A percentile compares a stretch with the other conserved stretches of the same genome.
These are phyloP conservation scores for Pseudorasbora parva DNA, from an alignment of 2,113 vertebrate genomes.

Conservation along the genomic window DNA sequence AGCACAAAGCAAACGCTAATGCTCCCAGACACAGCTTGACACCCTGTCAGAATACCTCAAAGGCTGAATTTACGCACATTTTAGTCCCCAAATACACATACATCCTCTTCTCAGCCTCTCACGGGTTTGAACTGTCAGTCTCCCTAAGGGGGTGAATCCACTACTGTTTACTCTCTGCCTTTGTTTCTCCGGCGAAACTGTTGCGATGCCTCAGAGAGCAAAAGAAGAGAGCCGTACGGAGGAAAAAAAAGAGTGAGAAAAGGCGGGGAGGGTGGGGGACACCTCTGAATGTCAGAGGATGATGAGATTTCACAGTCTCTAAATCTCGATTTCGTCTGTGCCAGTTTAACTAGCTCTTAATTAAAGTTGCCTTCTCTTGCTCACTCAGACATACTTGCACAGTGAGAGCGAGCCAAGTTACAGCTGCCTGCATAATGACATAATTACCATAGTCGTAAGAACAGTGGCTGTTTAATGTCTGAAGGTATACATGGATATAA, in stretches of 20 bases:
- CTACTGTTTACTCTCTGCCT: slow-evolving; percentile 53
- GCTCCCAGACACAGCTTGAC: slow-evolving; percentile 57
- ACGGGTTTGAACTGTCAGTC: slow-evolving; percentile 50
- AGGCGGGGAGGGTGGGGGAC: slow-evolving; percentile 40
- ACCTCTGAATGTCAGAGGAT: slow-evolving; percentile 61
- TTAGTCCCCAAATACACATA: slow-evolving; percentile 45
- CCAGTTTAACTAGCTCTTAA: slow-evolving; percentile 77
- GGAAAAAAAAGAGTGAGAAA: not conserved
- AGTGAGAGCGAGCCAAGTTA: slow-evolving; percentile 59
- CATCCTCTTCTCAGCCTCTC: slow-evolving; percentile 51
- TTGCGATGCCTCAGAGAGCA: slow-evolving; percentile 52
- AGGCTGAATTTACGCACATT: slow-evolving; percentile 58
- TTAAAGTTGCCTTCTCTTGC: slow-evolving; percentile 72
- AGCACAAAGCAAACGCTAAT: slow-evolving; percentile 57
- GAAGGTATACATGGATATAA: slow-evolving; percentile 68
- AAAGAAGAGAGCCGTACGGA: slow-evolving; percentile 14
- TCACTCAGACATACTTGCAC: slow-evolving; percentile 24
- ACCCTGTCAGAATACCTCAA: slow-evolving; percentile 62
- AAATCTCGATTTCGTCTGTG: slow-evolving; percentile 70
- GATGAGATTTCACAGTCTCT: slow-evolving; percentile 71
- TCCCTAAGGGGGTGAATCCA: slow-evolving; percentile 50
- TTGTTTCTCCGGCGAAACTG: slow-evolving; percentile 49
- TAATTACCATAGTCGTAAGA: slow-evolving; percentile 78
- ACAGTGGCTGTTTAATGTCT: slow-evolving; percentile 71
- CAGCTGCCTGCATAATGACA: slow-evolving; percentile 75